phyloP scores from a whole-genome alignment of 1,140 invertebrate species.

The Helicoverpa armigera region DNA sequence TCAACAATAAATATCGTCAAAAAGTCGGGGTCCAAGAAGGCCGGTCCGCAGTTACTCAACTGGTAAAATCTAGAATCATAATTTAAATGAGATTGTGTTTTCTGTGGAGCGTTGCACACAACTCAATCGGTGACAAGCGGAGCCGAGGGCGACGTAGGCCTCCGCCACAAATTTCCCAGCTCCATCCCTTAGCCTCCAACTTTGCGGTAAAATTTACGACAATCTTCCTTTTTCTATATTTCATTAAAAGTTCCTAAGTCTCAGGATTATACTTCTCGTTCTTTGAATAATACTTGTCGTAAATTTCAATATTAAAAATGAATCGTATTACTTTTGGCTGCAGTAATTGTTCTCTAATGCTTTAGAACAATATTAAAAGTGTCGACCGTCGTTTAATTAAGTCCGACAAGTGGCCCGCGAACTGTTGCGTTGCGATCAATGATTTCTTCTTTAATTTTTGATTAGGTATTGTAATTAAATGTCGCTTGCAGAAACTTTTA shows the following conservation, averaged over 20 bases:
- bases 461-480: conserved; percentile 23
- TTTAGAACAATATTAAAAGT: conserved; percentile 43
- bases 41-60: not conserved
- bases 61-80: conserved; percentile 7
- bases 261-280: conserved; percentile 58
- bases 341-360: conserved; percentile 39
- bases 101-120: conserved; percentile 38
- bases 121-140: conserved; percentile 31
- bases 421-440: conserved; percentile 14
- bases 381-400: conserved; percentile 42
- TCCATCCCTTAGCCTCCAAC: conserved; percentile 34
- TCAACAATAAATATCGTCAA: not conserved
- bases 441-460: conserved; percentile 13
- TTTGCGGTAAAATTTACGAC: conserved; percentile 61
- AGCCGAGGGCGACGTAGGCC: not conserved
- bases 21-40: not conserved
- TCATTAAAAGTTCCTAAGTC: conserved; percentile 66
- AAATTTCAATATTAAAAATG: conserved; percentile 49
- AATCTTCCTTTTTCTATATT: conserved; percentile 62
- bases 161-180: conserved; percentile 35
- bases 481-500: not conserved
- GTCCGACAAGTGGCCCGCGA: conserved; percentile 11
- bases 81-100: conserved; percentile 26
- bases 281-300: conserved; percentile 50
- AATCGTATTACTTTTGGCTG: conserved; percentile 48